Conservation (phyloP, 2,888 invertebrate genomes). For the Coenonympha glycerion region DNA sequence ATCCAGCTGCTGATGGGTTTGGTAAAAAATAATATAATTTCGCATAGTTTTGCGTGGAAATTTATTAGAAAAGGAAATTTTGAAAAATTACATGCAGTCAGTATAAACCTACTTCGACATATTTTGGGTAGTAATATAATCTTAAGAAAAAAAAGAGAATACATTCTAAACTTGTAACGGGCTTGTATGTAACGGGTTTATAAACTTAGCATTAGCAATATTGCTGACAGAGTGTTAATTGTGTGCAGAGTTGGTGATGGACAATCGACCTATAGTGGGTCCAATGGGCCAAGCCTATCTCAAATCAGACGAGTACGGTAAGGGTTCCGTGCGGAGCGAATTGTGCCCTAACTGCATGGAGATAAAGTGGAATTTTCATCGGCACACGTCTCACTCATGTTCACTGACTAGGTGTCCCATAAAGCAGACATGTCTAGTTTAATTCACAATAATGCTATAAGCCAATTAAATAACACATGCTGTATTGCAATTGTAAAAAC, state of each 20-base stretch:
- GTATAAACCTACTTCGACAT: too few relatives aligned
- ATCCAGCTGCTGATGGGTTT: too few relatives aligned
- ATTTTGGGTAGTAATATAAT: too few relatives aligned
- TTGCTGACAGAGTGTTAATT: slow-evolving; percentile 50
- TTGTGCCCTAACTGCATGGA: slow-evolving; percentile 67
- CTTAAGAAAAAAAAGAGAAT: too few relatives aligned
- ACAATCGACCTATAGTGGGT: slow-evolving; percentile 85
- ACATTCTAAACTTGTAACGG: too few relatives aligned
- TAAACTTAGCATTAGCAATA: background rate
- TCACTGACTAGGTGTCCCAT: slow-evolving; percentile 51
- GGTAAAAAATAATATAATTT: too few relatives aligned
- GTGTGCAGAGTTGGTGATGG: slow-evolving; percentile 80
- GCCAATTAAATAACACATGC: background rate
- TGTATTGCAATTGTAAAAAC: background rate
- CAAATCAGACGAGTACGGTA: slow-evolving; percentile 89
- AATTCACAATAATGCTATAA: slow-evolving; percentile 32
- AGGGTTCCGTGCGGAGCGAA: slow-evolving; percentile 57
- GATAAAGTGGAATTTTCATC: slow-evolving; percentile 50
- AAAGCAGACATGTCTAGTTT: slow-evolving; percentile 42
- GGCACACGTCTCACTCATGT: slow-evolving; percentile 36
- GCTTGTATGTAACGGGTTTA: background rate
- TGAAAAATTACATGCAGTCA: too few relatives aligned
- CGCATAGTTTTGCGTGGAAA: too few relatives aligned
- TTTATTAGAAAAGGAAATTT: too few relatives aligned
- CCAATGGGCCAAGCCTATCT: slow-evolving; percentile 88